These are phyloP conservation scores for Axis porcinus DNA, from an alignment of 2,113 vertebrate genomes.

Conservation along the genomic window DNA sequence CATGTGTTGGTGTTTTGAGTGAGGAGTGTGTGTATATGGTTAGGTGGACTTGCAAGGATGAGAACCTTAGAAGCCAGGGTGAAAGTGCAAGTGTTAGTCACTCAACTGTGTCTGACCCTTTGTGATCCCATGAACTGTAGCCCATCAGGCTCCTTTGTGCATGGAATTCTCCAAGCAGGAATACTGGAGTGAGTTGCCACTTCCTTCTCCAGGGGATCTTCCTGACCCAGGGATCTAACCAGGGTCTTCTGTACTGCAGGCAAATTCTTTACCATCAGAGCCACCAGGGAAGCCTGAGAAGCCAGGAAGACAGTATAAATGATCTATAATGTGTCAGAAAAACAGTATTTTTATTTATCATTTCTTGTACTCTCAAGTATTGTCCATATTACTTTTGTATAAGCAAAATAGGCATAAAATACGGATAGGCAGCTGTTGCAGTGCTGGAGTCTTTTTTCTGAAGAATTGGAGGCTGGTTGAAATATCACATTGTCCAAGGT, in stretches of 20 bases:
- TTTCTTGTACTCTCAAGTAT: background rate
- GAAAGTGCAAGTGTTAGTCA: background rate
- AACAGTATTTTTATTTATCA: background rate
- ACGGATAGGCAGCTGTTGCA: background rate
- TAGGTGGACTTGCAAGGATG: background rate
- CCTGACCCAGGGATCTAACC: background rate
- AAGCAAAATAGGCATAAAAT: background rate
- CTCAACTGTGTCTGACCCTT: background rate
- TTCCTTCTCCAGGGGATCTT: background rate
- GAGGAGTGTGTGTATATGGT: background rate
- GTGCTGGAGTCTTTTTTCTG: background rate
- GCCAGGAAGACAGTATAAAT: background rate
- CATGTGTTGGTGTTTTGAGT: background rate
- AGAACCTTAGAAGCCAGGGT: background rate
- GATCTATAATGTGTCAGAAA: background rate
- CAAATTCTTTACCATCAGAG: background rate
- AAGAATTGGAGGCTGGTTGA: background rate
- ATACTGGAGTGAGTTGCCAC: background rate
- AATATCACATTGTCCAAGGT: background rate
- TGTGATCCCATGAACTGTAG: background rate
- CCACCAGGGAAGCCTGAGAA: background rate
- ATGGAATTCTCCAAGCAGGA: background rate
- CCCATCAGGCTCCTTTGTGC: background rate
- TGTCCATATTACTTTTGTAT: background rate
- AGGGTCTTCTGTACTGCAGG: background rate